Evolutionary conservation across 2,888 invertebrate genomes (phyloP).

Genomic region (Hirtodrosophila confusa): DNA sequence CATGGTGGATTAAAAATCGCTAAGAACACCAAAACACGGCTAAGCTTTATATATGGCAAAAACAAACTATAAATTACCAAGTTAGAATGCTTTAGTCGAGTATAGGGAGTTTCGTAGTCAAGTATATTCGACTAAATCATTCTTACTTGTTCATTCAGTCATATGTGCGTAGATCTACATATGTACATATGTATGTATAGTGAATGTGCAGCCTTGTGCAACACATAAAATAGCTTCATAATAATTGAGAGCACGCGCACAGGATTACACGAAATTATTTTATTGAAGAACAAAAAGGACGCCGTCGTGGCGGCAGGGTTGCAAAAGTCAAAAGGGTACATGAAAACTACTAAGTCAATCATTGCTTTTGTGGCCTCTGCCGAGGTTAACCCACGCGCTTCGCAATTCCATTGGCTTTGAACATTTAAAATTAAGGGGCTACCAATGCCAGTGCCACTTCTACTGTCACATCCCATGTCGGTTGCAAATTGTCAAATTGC

Average conservation of each 20-base stretch:
- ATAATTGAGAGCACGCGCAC: conserved; percentile 76
- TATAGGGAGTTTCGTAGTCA: too few species aligned
- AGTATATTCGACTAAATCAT: too few species aligned
- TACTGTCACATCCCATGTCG: conserved; percentile 2
- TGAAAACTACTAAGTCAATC: conserved; percentile 9
- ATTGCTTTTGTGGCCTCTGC: conserved; percentile 11
- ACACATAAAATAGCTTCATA: conserved; percentile 53
- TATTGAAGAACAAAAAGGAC: conserved; percentile 28
- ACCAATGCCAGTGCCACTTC: too few species aligned
- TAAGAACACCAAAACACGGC: too few species aligned
- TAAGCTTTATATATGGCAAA: too few species aligned
- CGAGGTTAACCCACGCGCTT: conserved; percentile 20
- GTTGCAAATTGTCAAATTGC: conserved; percentile 40
- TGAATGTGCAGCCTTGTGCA: conserved; percentile 24
- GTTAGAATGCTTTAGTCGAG: too few species aligned
- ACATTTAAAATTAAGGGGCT: background rate
- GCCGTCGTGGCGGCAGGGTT: conserved; percentile 21
- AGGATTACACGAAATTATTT: conserved; percentile 70
- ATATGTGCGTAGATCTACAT: conserved; percentile 6
- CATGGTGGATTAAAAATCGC: too few species aligned
- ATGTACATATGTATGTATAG: conserved; percentile 1
- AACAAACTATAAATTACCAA: too few species aligned
- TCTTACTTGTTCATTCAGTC: too few species aligned
- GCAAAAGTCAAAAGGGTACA: conserved; percentile 52
- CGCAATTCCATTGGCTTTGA: conserved; percentile 8